A percentile compares a stretch with the other conserved stretches of the same genome.
Evolutionary conservation across 2,113 vertebrate genomes (phyloP).

Genomic region (Lanius ludovicianus): DNA sequence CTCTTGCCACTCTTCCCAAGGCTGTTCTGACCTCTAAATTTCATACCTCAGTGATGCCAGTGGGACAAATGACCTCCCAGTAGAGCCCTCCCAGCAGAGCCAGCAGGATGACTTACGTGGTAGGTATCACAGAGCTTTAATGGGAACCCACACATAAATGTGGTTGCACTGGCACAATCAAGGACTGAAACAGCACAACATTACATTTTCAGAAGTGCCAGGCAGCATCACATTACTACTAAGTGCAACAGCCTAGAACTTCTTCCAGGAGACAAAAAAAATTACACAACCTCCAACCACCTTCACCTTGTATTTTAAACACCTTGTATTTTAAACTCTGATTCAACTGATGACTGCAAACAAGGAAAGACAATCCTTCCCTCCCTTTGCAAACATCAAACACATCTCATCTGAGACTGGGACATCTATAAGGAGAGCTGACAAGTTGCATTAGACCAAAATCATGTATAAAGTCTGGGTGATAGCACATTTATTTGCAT

Average conservation of each 20-base stretch:
- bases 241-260: not conserved
- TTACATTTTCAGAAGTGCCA: not conserved
- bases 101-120: not conserved
- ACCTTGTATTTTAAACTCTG: not conserved
- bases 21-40: not conserved
- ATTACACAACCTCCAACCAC: not conserved
- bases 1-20: not conserved
- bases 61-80: not conserved
- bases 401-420: not conserved
- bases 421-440: not conserved
- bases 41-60: rapidly evolving
- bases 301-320: not conserved
- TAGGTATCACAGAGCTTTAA: not conserved
- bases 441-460: not conserved
- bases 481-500: not conserved
- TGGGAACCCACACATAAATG: rapidly evolving
- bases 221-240: too few species aligned
- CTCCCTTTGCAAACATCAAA: not conserved
- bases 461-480: not conserved
- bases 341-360: not conserved
- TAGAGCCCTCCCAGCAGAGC: rapidly evolving
- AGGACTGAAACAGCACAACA: not conserved
- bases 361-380: not conserved
- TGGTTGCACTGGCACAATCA: not conserved
- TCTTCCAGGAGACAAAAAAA: not conserved